Percentiles rank a stretch among this genome's conserved stretches.
phyloP scores from a whole-genome alignment of 1,140 invertebrate species.

The Caenorhabditis brenneri region DNA sequence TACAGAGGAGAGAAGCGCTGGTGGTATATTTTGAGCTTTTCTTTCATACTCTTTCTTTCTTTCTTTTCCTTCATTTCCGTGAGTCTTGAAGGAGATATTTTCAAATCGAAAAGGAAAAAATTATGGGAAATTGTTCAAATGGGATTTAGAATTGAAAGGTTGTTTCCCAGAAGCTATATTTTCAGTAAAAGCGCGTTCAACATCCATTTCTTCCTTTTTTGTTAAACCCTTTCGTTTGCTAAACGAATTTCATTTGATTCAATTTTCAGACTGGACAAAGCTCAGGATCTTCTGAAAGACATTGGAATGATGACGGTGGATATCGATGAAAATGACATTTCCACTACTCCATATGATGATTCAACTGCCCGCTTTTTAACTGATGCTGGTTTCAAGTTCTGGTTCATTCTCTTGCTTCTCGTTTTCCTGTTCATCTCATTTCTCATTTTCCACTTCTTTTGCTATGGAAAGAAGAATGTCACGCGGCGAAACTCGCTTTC shows the following conservation, averaged over 20 bases:
- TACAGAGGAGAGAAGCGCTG: background rate
- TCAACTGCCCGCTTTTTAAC: background rate
- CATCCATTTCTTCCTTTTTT: background rate
- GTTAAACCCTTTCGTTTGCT: too few species aligned
- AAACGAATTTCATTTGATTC: background rate
- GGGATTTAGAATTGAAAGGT: too few species aligned
- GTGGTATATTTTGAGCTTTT: background rate
- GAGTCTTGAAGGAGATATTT: background rate
- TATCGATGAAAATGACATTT: background rate
- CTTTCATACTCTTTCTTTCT: background rate
- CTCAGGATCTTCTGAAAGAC: background rate
- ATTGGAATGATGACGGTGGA: background rate
- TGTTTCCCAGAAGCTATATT: too few species aligned
- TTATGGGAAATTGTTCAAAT: too few species aligned
- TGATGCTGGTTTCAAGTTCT: background rate
- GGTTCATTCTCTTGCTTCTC: background rate
- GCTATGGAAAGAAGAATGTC: background rate
- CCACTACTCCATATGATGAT: background rate
- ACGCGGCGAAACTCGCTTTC: background rate
- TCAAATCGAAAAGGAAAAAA: too few species aligned
- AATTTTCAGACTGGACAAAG: background rate
- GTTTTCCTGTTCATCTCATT: background rate
- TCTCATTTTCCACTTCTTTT: conserved; percentile 16
- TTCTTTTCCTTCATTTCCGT: background rate
- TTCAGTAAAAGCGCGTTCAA: too few species aligned